Evolutionary conservation across 2,888 invertebrate species (phyloP), one percentile per base, ranked within the genome.

Genomic region (Zeuzera pyrina): DNA sequence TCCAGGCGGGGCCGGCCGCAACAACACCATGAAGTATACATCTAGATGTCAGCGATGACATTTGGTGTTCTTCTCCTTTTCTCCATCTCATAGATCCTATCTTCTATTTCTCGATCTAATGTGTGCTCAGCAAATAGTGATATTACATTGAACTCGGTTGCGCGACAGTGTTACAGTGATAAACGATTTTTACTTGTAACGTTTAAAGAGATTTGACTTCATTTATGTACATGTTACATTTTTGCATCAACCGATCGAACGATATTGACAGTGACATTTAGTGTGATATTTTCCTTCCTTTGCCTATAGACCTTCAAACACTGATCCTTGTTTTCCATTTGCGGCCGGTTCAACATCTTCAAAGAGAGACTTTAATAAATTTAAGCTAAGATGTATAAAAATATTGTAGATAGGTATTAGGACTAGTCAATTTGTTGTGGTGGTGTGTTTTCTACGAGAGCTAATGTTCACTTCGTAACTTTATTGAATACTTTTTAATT

Each of bases 1-100:
- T 79, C 71, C 78, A 65, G 81, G 81, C 78, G 69, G 49, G 65
- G 78, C 81, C 83, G 83, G 79, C 79, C 76, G 79, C 83, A 72
- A 38, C 76, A 70, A 50, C 81, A 81, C 57, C 77, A 78, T 44
- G 83, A 83, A 63, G 83, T 83, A 43, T 83, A 83, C 62, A 83
- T 83, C 64, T 81, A 79, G 61, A 52, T 50, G 51, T 37, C 44
- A 42, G 43, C 15, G 44, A 43, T 49, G 31, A 34, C 40, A 32
- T 42, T 36, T 29, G 37, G 33, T 34, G 28, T 34, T 19, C 15
- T 28, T 15, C 15, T 10, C 12, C 8, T 5, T 11, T 42, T 39
- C 40, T 35, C 44, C 35, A 39, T 41, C 51, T 52, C 41, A n/a
- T n/a, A n/a, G n/a, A 57, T 48, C 59, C 47, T 46, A 19, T 29